Conservation (phyloP, 2,113 vertebrate species). For the Gadus macrocephalus region DNA sequence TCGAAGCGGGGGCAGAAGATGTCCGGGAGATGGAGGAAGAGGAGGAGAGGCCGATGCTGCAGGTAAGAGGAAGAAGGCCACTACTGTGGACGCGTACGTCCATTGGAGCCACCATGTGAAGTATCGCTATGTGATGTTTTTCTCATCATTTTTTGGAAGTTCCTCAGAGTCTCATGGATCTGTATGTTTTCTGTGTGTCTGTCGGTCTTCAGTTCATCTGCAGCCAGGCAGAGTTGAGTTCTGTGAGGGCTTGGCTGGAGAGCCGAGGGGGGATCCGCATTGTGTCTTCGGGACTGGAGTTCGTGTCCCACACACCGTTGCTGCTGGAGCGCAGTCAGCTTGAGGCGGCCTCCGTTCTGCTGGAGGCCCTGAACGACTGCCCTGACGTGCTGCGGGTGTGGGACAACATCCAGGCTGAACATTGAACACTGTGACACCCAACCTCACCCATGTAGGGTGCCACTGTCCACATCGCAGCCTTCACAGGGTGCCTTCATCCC, state of each 20-base stretch:
- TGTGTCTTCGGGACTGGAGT: slow-evolving; percentile 70
- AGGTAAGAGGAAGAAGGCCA: slow-evolving; percentile 57
- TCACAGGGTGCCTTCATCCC: no score
- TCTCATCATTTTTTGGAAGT: no score
- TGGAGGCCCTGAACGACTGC: slow-evolving; percentile 69
- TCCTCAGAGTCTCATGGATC: no score
- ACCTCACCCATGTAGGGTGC: no score
- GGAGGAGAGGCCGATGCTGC: slow-evolving; percentile 74
- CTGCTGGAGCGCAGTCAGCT: slow-evolving; percentile 69
- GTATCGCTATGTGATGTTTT: no score
- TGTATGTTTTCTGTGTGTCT: not conserved
- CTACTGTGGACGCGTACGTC: not conserved
- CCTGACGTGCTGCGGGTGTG: slow-evolving; percentile 79
- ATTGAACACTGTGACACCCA: not conserved
- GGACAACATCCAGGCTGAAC: slow-evolving; percentile 76
- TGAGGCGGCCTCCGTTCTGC: slow-evolving; percentile 64
- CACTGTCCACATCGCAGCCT: no score
- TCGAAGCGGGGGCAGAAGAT: slow-evolving; percentile 84
- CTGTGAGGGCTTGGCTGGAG: slow-evolving; percentile 71
- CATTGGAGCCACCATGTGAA: no score
- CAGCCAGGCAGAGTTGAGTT: slow-evolving; percentile 62
- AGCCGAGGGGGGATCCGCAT: slow-evolving; percentile 72
- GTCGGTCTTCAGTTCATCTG: slow-evolving; percentile 77
- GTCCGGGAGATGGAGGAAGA: slow-evolving; percentile 79
- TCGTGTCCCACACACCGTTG: slow-evolving; percentile 63